Conservation (phyloP, 2,797 vertebrate species). For the Girardinus metallicus region DNA sequence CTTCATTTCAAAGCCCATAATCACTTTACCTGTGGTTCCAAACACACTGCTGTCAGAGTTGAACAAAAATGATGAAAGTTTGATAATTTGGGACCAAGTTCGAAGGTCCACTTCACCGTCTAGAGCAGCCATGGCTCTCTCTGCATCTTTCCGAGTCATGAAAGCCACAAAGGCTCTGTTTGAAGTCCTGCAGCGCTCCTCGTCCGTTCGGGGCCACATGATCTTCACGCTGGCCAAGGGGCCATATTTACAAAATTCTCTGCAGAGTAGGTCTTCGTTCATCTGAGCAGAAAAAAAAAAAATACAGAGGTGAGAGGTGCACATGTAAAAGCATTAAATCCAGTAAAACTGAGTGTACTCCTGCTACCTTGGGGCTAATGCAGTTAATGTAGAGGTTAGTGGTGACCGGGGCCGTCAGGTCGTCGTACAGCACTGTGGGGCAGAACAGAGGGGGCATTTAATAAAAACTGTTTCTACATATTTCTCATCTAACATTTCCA, state of each 20-base stretch:
- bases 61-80: not conserved
- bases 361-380: slow-evolving; percentile 85
- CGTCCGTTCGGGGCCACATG: slow-evolving; percentile 88
- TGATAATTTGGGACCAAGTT: not conserved
- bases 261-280: slow-evolving; percentile 87
- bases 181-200: slow-evolving; percentile 82
- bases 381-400: slow-evolving; percentile 87
- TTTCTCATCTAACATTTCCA: not conserved
- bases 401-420: slow-evolving; percentile 80
- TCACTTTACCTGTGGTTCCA: slow-evolving; percentile 78
- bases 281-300: slow-evolving; percentile 66
- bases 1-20: slow-evolving; percentile 89
- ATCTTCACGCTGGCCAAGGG: slow-evolving; percentile 88
- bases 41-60: not conserved
- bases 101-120: slow-evolving; percentile 71
- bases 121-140: slow-evolving; percentile 82
- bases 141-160: slow-evolving; percentile 86
- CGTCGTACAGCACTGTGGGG: slow-evolving; percentile 81
- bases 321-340: not conserved
- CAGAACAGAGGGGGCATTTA: not conserved
- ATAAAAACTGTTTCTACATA: not conserved
- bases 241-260: slow-evolving; percentile 87
- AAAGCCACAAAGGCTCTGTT: slow-evolving; percentile 87
- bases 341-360: not conserved
- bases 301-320: not conserved